A percentile compares a stretch with the other conserved stretches of the same genome.
Evolutionary conservation across 2,888 invertebrate species (phyloP).

Genomic region (Cyaniris semiargus): DNA sequence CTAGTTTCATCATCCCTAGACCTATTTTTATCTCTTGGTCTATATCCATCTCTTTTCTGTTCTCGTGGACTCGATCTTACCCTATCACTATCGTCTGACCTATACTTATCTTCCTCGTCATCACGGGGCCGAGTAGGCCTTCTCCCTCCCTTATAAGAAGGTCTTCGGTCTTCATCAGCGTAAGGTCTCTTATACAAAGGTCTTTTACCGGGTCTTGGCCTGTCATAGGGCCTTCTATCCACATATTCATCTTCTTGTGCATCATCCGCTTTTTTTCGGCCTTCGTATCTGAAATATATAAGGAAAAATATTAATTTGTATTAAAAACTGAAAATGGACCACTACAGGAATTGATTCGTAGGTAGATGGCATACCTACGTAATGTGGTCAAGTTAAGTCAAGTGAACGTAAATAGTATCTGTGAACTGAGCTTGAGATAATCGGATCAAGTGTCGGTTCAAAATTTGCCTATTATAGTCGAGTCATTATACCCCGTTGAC

Average conservation of each 20-base stretch:
- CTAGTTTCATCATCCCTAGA: conserved; percentile 45
- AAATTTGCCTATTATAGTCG: too few relatives aligned
- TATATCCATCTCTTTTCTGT: conserved; percentile 43
- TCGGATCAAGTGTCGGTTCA: too few relatives aligned
- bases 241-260: conserved; percentile 64
- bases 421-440: too few relatives aligned
- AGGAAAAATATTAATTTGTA: neutral
- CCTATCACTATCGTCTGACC: conserved; percentile 47
- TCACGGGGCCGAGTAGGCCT: conserved; percentile 56
- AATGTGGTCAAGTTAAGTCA: too few relatives aligned
- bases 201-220: conserved; percentile 62
- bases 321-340: neutral
- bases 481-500: too few relatives aligned
- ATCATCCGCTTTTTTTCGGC: conserved; percentile 73
- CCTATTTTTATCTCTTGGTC: conserved; percentile 50
- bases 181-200: conserved; percentile 56
- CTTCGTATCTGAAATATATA: conserved; percentile 64
- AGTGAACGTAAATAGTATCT: too few relatives aligned
- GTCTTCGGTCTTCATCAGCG: conserved; percentile 62
- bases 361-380: neutral
- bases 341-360: neutral
- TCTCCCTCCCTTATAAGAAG: conserved; percentile 50
- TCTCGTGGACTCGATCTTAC: conserved; percentile 45
- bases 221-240: conserved; percentile 63
- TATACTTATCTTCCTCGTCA: conserved; percentile 47